phyloP scores from a whole-genome alignment of 2,888 invertebrate genomes.

The Augochlorella aurata region DNA sequence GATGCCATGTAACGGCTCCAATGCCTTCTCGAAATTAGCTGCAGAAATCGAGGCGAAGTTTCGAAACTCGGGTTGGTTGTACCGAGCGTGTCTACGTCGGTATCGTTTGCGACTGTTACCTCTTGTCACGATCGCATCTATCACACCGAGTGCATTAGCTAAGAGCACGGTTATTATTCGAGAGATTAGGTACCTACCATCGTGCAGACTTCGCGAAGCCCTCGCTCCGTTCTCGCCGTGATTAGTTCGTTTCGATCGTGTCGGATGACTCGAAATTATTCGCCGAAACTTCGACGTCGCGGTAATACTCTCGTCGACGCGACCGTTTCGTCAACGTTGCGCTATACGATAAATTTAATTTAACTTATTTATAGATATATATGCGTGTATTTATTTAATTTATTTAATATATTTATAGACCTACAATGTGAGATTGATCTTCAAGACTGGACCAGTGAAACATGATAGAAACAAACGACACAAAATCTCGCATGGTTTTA shows the following conservation, averaged over 20 bases:
- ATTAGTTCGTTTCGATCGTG: slow-evolving; percentile 9
- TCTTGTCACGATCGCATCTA: slow-evolving; percentile 39
- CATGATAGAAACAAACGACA: too few species aligned
- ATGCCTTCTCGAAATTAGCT: slow-evolving; percentile 62
- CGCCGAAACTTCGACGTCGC: neutral
- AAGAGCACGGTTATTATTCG: slow-evolving; percentile 21
- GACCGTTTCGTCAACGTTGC: too few species aligned
- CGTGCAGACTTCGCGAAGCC: slow-evolving; percentile 20
- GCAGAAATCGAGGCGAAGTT: slow-evolving; percentile 52
- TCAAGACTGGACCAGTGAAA: too few species aligned
- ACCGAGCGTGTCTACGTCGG: slow-evolving; percentile 34
- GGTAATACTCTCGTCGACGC: neutral
- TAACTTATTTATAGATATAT: too few species aligned
- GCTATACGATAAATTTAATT: too few species aligned
- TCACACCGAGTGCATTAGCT: slow-evolving; percentile 26
- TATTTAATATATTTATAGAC: too few species aligned
- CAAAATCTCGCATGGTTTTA: too few species aligned
- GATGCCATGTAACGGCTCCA: neutral
- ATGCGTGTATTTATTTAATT: too few species aligned
- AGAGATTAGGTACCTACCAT: slow-evolving; percentile 27
- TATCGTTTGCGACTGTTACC: slow-evolving; percentile 40
- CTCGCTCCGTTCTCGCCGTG: neutral
- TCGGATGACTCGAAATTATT: neutral
- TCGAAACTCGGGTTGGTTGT: slow-evolving; percentile 44
- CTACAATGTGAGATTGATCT: too few species aligned